Conservation (phyloP, 2,888 invertebrate species). For the Emmelina monodactyla region DNA sequence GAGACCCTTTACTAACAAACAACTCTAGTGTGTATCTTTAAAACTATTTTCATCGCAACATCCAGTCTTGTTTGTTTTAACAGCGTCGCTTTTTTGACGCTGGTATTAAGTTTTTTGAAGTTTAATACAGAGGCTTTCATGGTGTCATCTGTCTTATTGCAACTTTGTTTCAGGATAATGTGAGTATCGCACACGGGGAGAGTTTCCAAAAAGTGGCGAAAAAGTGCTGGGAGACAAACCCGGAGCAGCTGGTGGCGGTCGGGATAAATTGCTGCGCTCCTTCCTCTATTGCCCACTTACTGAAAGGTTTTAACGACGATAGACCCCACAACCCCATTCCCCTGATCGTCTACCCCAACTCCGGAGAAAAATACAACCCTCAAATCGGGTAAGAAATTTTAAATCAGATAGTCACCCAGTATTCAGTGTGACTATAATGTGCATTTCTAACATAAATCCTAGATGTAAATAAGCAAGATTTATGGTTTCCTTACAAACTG, state of each 20-base stretch:
- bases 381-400: slow-evolving; percentile 68
- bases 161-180: slow-evolving; percentile 39
- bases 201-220: slow-evolving; percentile 76
- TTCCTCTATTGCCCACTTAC: slow-evolving; percentile 41
- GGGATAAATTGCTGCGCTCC: slow-evolving; percentile 87
- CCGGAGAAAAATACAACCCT: slow-evolving; percentile 82
- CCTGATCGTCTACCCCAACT: slow-evolving; percentile 91
- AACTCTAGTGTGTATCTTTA: neutral
- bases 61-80: too few species aligned
- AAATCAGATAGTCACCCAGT: slow-evolving; percentile 17
- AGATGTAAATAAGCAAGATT: slow-evolving; percentile 1
- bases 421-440: slow-evolving; percentile 3
- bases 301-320: slow-evolving; percentile 57
- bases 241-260: slow-evolving; percentile 76
- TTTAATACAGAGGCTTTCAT: too few species aligned
- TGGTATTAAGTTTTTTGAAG: too few species aligned
- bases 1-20: slow-evolving; percentile 6
- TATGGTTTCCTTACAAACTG: slow-evolving; percentile 3
- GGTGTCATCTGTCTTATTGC: too few species aligned
- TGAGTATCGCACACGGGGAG: slow-evolving; percentile 81
- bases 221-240: slow-evolving; percentile 76
- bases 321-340: slow-evolving; percentile 68
- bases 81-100: too few species aligned
- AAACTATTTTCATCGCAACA: neutral
- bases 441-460: neutral